Percentiles rank a stretch among this genome's conserved stretches.
Conservation (phyloP, 2,113 vertebrate genomes). For the Castor canadensis region DNA sequence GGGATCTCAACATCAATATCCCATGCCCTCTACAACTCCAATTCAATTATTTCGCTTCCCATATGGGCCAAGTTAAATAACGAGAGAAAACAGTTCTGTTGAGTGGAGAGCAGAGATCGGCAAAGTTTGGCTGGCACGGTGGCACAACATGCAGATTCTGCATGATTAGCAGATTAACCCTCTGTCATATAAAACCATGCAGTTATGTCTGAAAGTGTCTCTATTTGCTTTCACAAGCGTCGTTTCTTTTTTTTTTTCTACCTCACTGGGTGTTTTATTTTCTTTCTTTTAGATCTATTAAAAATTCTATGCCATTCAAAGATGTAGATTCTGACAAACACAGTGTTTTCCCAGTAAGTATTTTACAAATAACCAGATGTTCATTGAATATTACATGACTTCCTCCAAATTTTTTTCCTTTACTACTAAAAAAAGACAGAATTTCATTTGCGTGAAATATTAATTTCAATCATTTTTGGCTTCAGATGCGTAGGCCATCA, state of each 20-base stretch:
- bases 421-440: conserved; percentile 1
- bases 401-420: conserved; percentile 59
- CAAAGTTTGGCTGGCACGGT: neutral
- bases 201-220: neutral
- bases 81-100: neutral
- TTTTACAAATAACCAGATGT: conserved; percentile 23
- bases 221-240: neutral
- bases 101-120: neutral
- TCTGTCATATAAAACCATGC: neutral
- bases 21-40: neutral
- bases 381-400: neutral
- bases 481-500: neutral
- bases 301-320: conserved; percentile 81
- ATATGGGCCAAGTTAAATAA: neutral
- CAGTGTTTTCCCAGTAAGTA: conserved; percentile 86
- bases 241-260: neutral
- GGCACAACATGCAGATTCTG: fast-evolving
- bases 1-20: neutral
- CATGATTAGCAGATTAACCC: neutral
- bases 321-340: conserved; percentile 86
- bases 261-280: conserved; percentile 42
- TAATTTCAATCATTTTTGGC: neutral
- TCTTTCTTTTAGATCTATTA: conserved; percentile 76
- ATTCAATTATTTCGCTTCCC: neutral
- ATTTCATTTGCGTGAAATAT: neutral